Conservation (phyloP, 2,113 vertebrate species). For the Picathartes gymnocephalus region DNA sequence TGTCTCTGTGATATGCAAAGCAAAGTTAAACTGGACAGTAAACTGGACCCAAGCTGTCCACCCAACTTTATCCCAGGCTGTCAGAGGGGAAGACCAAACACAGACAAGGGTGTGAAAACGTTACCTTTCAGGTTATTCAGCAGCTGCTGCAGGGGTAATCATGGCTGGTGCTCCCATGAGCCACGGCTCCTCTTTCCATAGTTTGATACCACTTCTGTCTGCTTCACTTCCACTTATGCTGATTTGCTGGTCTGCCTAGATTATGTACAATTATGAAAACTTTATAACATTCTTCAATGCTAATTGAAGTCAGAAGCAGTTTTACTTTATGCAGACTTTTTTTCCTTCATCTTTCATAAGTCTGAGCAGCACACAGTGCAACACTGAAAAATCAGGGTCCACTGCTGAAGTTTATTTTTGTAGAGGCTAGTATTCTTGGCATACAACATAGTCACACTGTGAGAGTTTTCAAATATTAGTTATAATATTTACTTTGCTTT, state of each 20-base stretch:
- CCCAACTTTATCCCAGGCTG: neutral
- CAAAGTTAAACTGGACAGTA: neutral
- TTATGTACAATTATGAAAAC: neutral
- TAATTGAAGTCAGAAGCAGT: neutral
- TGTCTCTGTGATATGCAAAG: neutral
- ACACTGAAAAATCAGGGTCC: neutral
- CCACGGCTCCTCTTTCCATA: neutral
- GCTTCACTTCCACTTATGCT: neutral
- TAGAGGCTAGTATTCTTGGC: conserved; percentile 38
- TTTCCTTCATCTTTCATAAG: neutral
- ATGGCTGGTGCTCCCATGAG: neutral
- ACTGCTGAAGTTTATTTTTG: conserved; percentile 30
- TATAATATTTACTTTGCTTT: conserved; percentile 44
- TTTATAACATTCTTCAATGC: neutral
- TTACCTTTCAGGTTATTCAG: neutral
- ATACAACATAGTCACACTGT: neutral
- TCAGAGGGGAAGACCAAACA: neutral
- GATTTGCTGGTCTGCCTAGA: neutral
- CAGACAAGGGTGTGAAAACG: neutral
- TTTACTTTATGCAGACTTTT: neutral
- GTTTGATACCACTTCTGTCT: neutral
- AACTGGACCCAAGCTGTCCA: neutral
- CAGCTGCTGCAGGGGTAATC: neutral
- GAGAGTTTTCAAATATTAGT: conserved; percentile 31
- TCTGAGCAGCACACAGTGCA: neutral